A percentile compares a stretch with the other conserved stretches of the same genome.
Evolutionary conservation across 2,113 vertebrate genomes (phyloP).

Genomic region (Phylloscopus trochilus): DNA sequence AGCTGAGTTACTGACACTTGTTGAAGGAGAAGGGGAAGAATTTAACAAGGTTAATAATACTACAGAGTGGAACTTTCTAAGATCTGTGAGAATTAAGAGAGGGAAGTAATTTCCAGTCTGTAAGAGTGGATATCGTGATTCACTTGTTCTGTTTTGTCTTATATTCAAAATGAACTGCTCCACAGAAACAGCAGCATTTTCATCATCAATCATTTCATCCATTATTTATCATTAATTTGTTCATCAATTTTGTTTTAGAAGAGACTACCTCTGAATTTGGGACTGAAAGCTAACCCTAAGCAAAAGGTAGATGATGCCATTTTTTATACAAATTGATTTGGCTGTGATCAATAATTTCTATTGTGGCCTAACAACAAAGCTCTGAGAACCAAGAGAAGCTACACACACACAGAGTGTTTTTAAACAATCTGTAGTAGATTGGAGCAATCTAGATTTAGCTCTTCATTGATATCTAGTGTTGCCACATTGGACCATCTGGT

Average conservation of each 20-base stretch:
- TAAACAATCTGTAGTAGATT: background rate
- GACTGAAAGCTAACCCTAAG: background rate
- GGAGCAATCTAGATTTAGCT: background rate
- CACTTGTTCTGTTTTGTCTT: background rate
- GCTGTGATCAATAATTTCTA: background rate
- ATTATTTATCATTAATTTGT: background rate
- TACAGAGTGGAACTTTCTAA: background rate
- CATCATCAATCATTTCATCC: background rate
- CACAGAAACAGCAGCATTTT: background rate
- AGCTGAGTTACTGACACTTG: background rate
- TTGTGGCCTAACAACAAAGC: background rate
- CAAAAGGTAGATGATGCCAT: background rate
- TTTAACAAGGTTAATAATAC: background rate
- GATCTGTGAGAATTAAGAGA: background rate
- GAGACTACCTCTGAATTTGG: background rate
- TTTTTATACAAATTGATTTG: background rate
- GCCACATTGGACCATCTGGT: constrained; percentile 28
- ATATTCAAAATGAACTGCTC: background rate
- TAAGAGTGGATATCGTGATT: background rate
- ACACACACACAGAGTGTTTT: background rate
- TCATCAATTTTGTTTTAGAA: background rate
- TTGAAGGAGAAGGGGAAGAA: background rate
- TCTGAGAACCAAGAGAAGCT: background rate
- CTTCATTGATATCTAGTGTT: background rate
- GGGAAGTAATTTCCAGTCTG: background rate